Evolutionary conservation across 2,113 vertebrate species (phyloP), one percentile per base, ranked within the genome.

Genomic region (Labeo catla): DNA sequence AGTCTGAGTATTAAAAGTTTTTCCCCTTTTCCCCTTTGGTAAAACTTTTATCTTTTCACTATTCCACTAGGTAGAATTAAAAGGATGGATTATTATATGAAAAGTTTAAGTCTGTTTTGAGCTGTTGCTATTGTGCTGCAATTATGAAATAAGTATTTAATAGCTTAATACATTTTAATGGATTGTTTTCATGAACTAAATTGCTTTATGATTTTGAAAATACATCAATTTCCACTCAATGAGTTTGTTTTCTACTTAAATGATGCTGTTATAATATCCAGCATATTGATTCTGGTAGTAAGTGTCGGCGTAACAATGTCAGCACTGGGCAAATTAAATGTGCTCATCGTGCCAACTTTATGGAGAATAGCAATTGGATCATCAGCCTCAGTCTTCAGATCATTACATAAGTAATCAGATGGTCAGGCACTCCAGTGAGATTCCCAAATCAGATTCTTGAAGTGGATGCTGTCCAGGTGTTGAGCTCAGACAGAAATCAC

Each of bases 331-430:
- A 87, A 90, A 91, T 90, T 65, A 84, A 87, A 91, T 68, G 68
- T 81, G 76, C 23, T 83, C 70, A 83, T 88, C 49, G 77, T 91
- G 70, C 81, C n/a, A 76, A 34, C 76, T 68, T 84, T 77, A 83
- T 59, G 6, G 59, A 90, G 19, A 73, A 87, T 45, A 82, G 74
- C 72, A 86, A 89, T 81, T 83, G 76, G 57, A 88, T 87, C 65
- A 54, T 61, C 66, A 83, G 50, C 47, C 49, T 86, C 76, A 0
- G 68, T 52, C 23, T 39, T 43, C 19, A 63, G 70, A 81, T 83
- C 74, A 88, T 90, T 87, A 77, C 36, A 77, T 83, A 36, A 23
- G 39, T 85, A 84, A 89, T 89, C 50, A 84, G 83, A 87, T 77
- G 4, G 81, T 87, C 68, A 84, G 2, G 61, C 87, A 36, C 72